Evolutionary conservation across 2,113 vertebrate genomes (phyloP), one percentile per base, ranked within the genome.

Genomic region (Corythaeola cristata): DNA sequence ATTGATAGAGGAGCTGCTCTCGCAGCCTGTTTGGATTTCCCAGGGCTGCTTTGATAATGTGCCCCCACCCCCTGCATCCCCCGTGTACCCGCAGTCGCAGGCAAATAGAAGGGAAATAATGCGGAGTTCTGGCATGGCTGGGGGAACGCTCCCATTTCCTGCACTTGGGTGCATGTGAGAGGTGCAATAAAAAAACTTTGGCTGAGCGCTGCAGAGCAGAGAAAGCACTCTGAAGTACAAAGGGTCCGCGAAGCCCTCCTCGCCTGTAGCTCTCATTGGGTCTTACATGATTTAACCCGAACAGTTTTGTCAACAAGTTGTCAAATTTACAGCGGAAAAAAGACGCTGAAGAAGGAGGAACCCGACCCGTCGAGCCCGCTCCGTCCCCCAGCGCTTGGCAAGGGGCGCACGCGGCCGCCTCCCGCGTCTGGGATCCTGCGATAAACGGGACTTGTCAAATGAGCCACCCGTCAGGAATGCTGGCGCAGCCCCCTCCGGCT

Each of bases 1-100:
- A 93, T 49, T 94, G 95, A 95, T 68, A 89, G 79, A 18, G 83
- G 79, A 32, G 32, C 77, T n/a, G 84, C 58, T 66, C 72, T 84
- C 62, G 75, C 86, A 81, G 92, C 58, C 72, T 81, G 85, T 78
- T 72, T 85, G 92, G 59, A n/a, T 95, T 95, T 93, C 83, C 80
- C 90, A 75, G 71, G 49, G 64, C 47, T 23, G 81, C 93, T 90
- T 91, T 82, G 96, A 84, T 84, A 87, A 75, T 28, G 44, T 13
- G 78, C 63, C 66, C 68, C 68, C 72, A 49, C 64, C 72, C 89
- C 71, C 47, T 39, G 18, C 52, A 15, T 33, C 19, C 53, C 69
- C 47, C 24, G 30, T 1, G 62, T 75, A 67, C 56, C 52, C 73
- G 15, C 59, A 69, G 81, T 62, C 30, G 69, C 50, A 68, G 71